Evolutionary conservation across 2,113 vertebrate species (phyloP), one percentile per base, ranked within the genome.

Genomic region (Amphiprion percula): DNA sequence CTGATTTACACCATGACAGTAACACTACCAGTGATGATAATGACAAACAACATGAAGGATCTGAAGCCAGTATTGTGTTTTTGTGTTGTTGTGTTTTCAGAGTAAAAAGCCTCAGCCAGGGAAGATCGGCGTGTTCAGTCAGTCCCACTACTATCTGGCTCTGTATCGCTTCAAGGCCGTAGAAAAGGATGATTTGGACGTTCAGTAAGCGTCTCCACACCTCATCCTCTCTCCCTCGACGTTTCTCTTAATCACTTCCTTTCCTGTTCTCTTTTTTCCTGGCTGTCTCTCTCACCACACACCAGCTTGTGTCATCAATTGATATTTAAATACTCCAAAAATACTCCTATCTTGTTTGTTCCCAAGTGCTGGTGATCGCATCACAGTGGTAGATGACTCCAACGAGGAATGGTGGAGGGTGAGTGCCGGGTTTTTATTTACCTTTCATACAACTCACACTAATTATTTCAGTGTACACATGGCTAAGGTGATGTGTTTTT

Each of bases 321-420:
- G 12, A n/a, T 56, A 11, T 77, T 33, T 58, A 16, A 74, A 23
- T 77, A 16, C 64, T 44, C 39, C 50, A 21, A 8, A 46, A 24
- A 53, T 14, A 12, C 30, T 58, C 17, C 53, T 56, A 11, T 74
- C 11, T 61, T 49, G 54, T 75, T 66, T 86, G 64, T 81, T 90
- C 5, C 59, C 6, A 74, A 97, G 97, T 56, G 96, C 97, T 0
- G 97, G 97, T 17, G 97, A 99, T 90, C 96, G 96, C 62, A 96
- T 99, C 91, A 95, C 96, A 0, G 97, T 99, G 80, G 95, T 97
- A 0, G 97, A 99, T 41, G 97, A 99, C 88, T 98, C 97, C 87
- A 99, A 98, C 37, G 97, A 99, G 80, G 97, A 97, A 69, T 99
- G 97, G 97, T 98, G 97, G 97, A 88, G 96, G 94, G 97, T 98